Percentiles rank a stretch among this genome's conserved stretches.
Conservation (phyloP, 2,888 invertebrate species). For the Adineta ricciae region DNA sequence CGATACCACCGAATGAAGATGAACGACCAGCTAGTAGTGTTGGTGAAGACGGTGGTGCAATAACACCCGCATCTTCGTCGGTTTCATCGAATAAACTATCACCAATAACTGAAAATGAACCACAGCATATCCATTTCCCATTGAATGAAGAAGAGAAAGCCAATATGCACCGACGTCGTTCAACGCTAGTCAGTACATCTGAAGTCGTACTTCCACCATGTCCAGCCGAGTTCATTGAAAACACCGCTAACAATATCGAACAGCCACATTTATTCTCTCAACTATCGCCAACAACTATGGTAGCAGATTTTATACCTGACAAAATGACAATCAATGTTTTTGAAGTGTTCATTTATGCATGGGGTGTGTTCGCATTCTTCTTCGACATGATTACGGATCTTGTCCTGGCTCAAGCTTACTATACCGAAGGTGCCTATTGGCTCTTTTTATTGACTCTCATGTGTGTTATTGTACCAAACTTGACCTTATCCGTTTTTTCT, state of each 20-base stretch:
- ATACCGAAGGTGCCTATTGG: conserved; percentile 26
- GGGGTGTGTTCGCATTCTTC: conserved; percentile 33
- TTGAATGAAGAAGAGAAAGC: background rate
- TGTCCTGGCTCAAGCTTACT: conserved; percentile 28
- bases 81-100: background rate
- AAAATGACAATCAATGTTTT: conserved; percentile 30
- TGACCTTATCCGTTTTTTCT: conserved; percentile 29
- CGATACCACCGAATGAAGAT: background rate
- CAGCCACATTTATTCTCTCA: background rate
- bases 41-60: background rate
- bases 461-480: conserved; percentile 32
- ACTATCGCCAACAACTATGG: background rate
- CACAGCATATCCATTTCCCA: background rate
- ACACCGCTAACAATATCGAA: background rate
- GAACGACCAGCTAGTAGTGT: background rate
- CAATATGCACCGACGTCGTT: background rate
- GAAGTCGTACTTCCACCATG: background rate
- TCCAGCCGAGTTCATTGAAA: background rate
- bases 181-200: background rate
- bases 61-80: background rate
- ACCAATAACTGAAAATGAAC: background rate
- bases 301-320: conserved; percentile 26
- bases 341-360: conserved; percentile 33
- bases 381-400: conserved; percentile 29
- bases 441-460: conserved; percentile 23